Base-by-base conservation (phyloP, 2,888 invertebrate species). In the Cryptocephalus moraei region DNA sequence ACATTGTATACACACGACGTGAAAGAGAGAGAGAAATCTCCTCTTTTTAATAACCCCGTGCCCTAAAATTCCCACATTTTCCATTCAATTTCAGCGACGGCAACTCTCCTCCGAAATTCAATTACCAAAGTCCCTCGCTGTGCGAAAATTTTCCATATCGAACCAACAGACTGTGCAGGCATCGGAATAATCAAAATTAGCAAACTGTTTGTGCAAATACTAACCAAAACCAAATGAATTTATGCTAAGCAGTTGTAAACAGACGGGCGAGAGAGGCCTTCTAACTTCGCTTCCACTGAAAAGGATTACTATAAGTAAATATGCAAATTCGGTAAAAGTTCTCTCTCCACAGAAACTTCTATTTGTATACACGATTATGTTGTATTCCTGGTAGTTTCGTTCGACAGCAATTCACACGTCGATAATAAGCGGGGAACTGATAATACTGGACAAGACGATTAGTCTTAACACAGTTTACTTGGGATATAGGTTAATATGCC, bases 251-350 rank as follows among this genome's bases (percentile, higher is more conserved):
- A 55, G 52, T 51, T 51, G 53, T 49, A 53, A 55, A 53, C 51
- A 55, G 49, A 51, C 49, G 46, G 36, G 14, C 34, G 12, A 40
- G 40, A 43, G 38, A 41, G 44, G 47, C 33, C 43, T 9, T 40
- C 45, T 33, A 51, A 53, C 50, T 55, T 36, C 36, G 36, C 12
- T 36, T 53, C 50, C 47, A 49, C 52, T 49, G 49, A 51, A 56
- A 54, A 52, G 57, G 55, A 56, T 58, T 58, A 56, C 56, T 52
- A 51, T 52, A 53, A 55, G 59, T 57, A 61, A 61, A 61, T 60
- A 61, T 61, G 61, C 58, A 57, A 61, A 61, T 61, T 55, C 40
- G 40, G 56, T 55, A 54, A 56, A 61, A 60, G 54, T 59, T 59
- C 48, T 40, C 49, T 49, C 49, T 54, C 45, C 11, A 36, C 36